A percentile compares a stretch with the other conserved stretches of the same genome.
These are phyloP conservation scores for Ptyas mucosa DNA, from an alignment of 2,113 vertebrate genomes.

Conservation along the genomic window DNA sequence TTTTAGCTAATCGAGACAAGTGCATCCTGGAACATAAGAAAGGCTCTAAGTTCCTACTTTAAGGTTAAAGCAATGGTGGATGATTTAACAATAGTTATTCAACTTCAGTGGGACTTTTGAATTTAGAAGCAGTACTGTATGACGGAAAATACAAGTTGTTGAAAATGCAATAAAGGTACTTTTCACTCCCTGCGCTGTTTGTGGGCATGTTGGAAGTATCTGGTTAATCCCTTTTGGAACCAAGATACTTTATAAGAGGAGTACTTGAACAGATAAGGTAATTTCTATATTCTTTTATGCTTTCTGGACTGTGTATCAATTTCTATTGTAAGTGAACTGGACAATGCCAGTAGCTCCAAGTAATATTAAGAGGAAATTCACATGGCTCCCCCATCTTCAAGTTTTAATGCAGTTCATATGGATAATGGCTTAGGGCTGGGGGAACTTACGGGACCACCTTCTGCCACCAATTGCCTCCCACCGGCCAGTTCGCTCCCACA, in stretches of 20 bases:
- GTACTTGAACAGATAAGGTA: background rate
- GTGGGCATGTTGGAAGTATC: background rate
- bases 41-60: background rate
- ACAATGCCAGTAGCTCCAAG: background rate
- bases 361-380: background rate
- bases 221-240: background rate
- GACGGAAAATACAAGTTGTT: background rate
- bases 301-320: background rate
- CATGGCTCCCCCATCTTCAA: background rate
- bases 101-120: background rate
- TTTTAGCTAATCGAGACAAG: background rate
- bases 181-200: background rate
- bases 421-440: too few species aligned
- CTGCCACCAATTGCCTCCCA: too few species aligned
- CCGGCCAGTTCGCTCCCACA: too few species aligned
- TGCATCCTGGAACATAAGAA: background rate
- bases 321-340: background rate
- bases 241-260: background rate
- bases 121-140: too few species aligned
- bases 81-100: background rate
- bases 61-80: background rate
- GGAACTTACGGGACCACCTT: too few species aligned
- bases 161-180: background rate
- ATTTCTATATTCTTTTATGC: background rate
- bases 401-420: background rate